These are phyloP conservation scores for Alitta virens DNA, from an alignment of 2,888 invertebrate genomes.

Conservation along the genomic window DNA sequence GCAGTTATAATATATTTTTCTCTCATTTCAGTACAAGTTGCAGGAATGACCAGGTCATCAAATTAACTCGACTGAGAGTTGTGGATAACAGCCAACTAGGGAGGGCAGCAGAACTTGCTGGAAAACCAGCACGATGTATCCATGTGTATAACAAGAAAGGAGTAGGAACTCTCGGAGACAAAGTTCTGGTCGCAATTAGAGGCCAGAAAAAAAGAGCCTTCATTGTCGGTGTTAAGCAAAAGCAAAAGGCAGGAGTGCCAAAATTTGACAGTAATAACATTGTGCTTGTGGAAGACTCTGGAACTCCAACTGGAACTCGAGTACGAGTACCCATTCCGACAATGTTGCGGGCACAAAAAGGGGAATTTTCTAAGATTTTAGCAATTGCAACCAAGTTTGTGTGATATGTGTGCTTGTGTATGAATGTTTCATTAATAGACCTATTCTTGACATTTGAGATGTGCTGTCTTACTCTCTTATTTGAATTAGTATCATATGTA, in stretches of 20 bases:
- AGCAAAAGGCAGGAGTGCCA: constrained; percentile 77
- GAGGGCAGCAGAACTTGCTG: constrained; percentile 89
- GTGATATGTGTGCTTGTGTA: constrained; percentile 56
- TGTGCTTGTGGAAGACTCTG: constrained; percentile 91
- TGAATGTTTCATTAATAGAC: too few relatives aligned
- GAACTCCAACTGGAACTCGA: constrained; percentile 90
- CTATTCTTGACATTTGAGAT: too few relatives aligned
- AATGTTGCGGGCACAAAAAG: constrained; percentile 77
- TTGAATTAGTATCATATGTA: too few relatives aligned
- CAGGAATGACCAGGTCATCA: constrained; percentile 41
- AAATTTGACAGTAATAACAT: constrained; percentile 94
- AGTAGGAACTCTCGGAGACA: constrained; percentile 72
- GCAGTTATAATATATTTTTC: too few relatives aligned
- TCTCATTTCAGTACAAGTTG: constrained; percentile 42
- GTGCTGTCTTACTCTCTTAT: too few relatives aligned
- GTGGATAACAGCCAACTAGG: constrained; percentile 97
- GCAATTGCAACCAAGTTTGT: constrained; percentile 87
- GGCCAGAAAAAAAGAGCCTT: constrained; percentile 94
- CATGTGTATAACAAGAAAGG: constrained; percentile 68
- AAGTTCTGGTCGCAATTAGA: constrained; percentile 87
- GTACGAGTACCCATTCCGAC: constrained; percentile 95
- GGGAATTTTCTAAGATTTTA: constrained; percentile 78
- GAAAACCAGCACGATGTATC: constrained; percentile 88
- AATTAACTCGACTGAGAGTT: constrained; percentile 75
- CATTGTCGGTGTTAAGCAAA: constrained; percentile 82